Conservation (phyloP, 1,140 invertebrate genomes). For the Palaemon carinicauda region DNA sequence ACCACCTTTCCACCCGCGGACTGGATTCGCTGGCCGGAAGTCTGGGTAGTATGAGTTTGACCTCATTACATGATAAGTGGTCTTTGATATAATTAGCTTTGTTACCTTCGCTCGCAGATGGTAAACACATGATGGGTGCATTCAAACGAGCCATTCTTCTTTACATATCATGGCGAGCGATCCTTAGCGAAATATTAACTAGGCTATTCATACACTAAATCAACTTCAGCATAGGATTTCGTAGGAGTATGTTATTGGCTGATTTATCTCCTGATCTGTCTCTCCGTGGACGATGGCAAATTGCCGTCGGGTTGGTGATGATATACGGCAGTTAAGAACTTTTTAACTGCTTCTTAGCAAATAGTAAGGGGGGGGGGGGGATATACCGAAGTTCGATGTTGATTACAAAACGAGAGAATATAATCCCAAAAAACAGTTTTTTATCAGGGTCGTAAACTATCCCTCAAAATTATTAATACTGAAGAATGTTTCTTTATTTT, state of each 20-base stretch:
- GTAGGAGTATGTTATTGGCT: not conserved
- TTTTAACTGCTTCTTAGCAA: not conserved
- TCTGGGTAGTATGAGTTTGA: not conserved
- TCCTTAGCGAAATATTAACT: slow-evolving; percentile 26
- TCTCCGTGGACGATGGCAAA: not conserved
- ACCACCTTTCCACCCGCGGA: not conserved
- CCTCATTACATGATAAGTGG: not conserved
- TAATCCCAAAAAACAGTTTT: too few relatives aligned
- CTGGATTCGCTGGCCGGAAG: too few relatives aligned
- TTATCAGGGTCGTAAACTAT: too few relatives aligned
- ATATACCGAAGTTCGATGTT: too few relatives aligned
- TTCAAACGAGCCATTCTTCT: slow-evolving; percentile 8
- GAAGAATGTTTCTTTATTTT: too few relatives aligned
- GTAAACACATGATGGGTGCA: too few relatives aligned
- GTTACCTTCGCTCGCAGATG: not conserved
- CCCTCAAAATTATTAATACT: too few relatives aligned
- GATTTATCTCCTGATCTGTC: not conserved
- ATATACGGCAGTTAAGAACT: too few relatives aligned
- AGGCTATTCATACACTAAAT: slow-evolving; percentile 16
- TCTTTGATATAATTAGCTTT: not conserved
- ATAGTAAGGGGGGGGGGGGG: not conserved
- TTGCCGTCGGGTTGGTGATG: not conserved
- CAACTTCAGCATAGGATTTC: not conserved
- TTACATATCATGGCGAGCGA: not conserved
- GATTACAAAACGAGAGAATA: too few relatives aligned